Evolutionary conservation across 53 echinoderm and acorn worm genomes (phyloP).

Genomic region (Echinarachnius parma): DNA sequence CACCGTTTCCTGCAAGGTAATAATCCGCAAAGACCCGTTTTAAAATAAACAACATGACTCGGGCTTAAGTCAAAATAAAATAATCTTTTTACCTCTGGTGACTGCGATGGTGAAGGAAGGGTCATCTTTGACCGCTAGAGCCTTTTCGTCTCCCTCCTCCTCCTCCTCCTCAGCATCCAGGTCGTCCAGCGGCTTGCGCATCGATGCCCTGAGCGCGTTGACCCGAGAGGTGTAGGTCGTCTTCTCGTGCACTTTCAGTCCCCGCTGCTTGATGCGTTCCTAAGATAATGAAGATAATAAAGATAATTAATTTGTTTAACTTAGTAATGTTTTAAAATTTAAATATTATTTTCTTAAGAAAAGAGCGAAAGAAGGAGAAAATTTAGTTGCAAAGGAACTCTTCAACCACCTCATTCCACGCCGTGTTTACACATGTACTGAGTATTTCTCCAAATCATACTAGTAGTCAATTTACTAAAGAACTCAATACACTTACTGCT

Average conservation of each 20-base stretch:
- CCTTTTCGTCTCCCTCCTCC: conserved; percentile 78
- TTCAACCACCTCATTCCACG: too few species aligned
- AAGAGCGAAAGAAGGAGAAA: too few species aligned
- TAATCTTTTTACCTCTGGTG: conserved; percentile 94
- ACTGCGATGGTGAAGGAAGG: conserved; percentile 93
- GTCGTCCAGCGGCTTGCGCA: conserved; percentile 93
- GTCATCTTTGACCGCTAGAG: conserved; percentile 96
- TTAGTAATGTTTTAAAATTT: too few species aligned
- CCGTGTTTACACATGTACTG: too few species aligned
- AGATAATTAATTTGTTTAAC: not conserved
- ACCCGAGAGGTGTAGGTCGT: conserved; percentile 95
- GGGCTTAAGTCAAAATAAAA: too few species aligned
- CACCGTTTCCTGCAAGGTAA: too few species aligned
- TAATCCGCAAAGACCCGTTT: too few species aligned
- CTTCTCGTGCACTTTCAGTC: conserved; percentile 93
- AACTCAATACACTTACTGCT: conserved; percentile 69
- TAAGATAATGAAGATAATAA: conserved; percentile 11
- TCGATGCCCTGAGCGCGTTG: conserved; percentile 87
- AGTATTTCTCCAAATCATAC: not conserved
- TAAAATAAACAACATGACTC: too few species aligned
- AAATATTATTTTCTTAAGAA: too few species aligned
- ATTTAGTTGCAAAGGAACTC: too few species aligned
- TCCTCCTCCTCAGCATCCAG: conserved; percentile 78
- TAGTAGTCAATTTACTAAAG: not conserved
- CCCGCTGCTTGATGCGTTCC: conserved; percentile 91